phyloP scores from a whole-genome alignment of 2,797 vertebrate genomes.

The Gymnocypris eckloni region DNA sequence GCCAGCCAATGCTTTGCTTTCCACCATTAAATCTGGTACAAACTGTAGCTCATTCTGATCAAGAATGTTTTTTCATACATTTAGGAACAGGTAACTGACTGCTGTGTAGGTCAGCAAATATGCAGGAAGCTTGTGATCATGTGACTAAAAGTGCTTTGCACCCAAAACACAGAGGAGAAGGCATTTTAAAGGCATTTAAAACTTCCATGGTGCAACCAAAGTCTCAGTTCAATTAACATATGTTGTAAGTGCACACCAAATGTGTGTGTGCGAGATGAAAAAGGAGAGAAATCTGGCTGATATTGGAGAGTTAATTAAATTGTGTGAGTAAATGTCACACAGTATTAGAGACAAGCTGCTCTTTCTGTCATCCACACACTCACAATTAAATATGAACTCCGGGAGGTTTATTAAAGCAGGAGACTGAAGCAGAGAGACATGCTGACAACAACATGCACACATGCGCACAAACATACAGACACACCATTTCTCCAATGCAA shows the following conservation, averaged over 20 bases:
- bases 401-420: slow-evolving; percentile 61
- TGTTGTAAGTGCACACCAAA: slow-evolving; percentile 15
- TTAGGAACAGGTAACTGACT: not conserved
- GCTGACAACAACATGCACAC: slow-evolving; percentile 48
- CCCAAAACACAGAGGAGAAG: slow-evolving; percentile 2
- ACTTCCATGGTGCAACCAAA: slow-evolving; percentile 26
- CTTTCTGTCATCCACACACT: slow-evolving; percentile 50
- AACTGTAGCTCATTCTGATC: not conserved
- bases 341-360: slow-evolving; percentile 64
- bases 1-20: not conserved
- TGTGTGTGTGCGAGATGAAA: slow-evolving; percentile 21
- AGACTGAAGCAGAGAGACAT: slow-evolving; percentile 49
- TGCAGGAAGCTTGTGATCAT: not conserved
- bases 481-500: slow-evolving; percentile 19
- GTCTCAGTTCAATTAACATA: slow-evolving; percentile 23
- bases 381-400: slow-evolving; percentile 58
- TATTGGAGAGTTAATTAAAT: slow-evolving; percentile 65
- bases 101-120: not conserved
- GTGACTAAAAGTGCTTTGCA: not conserved
- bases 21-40: slow-evolving; percentile 2
- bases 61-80: not conserved
- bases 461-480: slow-evolving; percentile 7
- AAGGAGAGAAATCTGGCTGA: slow-evolving; percentile 51
- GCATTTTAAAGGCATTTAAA: slow-evolving; percentile 6
- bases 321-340: slow-evolving; percentile 62